Evolutionary conservation across 1,140 invertebrate genomes (phyloP), one percentile per base, ranked within the genome.

Genomic region (Eumeta japonica): DNA sequence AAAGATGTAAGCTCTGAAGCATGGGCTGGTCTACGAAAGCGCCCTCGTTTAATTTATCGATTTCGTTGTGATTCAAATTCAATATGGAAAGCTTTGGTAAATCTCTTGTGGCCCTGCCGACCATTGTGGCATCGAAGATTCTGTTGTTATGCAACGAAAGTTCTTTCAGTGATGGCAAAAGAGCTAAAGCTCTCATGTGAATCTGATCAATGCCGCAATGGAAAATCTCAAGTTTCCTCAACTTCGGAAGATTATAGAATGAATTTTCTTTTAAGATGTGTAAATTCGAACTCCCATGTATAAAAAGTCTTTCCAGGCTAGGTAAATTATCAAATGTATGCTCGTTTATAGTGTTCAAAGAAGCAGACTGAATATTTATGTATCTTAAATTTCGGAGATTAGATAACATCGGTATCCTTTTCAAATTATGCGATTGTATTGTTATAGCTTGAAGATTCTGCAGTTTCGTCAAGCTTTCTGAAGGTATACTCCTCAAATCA

Each of bases 401-500:
- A 0, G 80, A 79, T 35, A 89, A 84, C 28, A 78, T 75, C 0
- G 88, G 87, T 38, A 88, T 60, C 37, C 86, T 76, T 50, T 87
- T 88, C 41, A 91, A 72, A 33, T 80, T 79, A 37, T 85, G 81
- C 4, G 86, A 87, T 55, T 89, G 84, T 39, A 91, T 78, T 0
- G 90, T 92, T 17, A 92, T 79, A 1, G 90, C 90, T 73, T 92
- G 86, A 16, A 92, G 73, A 47, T 84, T 83, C 41, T 83, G 81
- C 39, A 91, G 70, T 45, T 85, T 84, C 39, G 84, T 80, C 2
- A 93, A 68, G 50, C 86, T 87, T 55, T 91, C 88, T 1, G 84
- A 78, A 0, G 90, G 89, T 19, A 92, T 70, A 49, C 83, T 88
- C 16, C 84, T 77, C 16, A 93, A 62, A 47, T 87, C 85, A 7